A percentile compares a stretch with the other conserved stretches of the same genome.
Evolutionary conservation across 1,140 invertebrate genomes (phyloP).

Genomic region (Rhopalosiphum maidis): DNA sequence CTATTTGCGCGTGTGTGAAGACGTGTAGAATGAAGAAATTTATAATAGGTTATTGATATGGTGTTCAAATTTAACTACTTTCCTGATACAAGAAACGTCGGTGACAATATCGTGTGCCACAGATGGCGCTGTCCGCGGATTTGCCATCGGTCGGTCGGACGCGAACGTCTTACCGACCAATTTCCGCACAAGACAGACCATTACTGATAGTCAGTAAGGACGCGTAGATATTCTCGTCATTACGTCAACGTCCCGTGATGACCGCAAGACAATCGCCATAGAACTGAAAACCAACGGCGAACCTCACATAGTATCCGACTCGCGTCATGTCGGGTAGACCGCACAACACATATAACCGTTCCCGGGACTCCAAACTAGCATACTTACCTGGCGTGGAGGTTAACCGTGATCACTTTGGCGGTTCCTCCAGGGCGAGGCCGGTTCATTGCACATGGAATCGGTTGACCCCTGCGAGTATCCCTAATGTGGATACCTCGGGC

Average conservation of each 20-base stretch:
- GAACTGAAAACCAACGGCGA: neutral
- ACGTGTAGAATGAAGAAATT: too few relatives aligned
- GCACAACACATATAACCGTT: too few relatives aligned
- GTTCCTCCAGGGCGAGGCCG: conserved; percentile 73
- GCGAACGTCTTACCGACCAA: neutral
- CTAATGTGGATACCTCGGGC: conserved; percentile 75
- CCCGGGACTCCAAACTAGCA: conserved; percentile 58
- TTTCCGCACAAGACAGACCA: neutral
- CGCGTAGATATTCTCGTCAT: neutral
- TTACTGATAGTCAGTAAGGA: rapidly evolving
- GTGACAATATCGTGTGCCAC: neutral
- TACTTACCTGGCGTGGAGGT: conserved; percentile 73
- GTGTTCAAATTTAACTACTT: too few relatives aligned
- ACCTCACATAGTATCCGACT: neutral
- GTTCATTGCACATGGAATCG: conserved; percentile 74
- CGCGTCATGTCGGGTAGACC: rapidly evolving
- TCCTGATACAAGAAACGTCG: neutral
- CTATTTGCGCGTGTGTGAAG: too few relatives aligned
- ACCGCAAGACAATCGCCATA: rapidly evolving
- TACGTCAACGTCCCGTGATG: neutral
- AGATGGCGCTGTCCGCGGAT: neutral
- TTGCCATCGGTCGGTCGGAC: neutral
- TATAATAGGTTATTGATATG: too few relatives aligned
- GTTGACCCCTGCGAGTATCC: conserved; percentile 77
- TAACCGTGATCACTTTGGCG: conserved; percentile 72